Evolutionary conservation across 2,888 invertebrate species (phyloP).

Genomic region (Diarsia brunnea): DNA sequence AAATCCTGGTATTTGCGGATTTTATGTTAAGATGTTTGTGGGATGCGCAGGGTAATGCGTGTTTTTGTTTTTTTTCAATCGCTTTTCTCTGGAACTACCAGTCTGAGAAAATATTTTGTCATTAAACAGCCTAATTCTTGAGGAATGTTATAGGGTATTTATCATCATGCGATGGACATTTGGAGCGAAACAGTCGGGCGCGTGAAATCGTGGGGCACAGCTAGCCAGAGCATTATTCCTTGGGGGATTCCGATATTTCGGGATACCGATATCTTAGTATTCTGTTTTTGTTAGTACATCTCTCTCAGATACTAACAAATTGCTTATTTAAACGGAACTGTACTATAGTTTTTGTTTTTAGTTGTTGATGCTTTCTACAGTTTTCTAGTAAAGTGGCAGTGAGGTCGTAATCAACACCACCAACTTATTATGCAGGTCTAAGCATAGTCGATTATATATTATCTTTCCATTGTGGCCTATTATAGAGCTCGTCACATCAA

Average conservation of each 20-base stretch:
- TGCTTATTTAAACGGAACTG: background rate
- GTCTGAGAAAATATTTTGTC: background rate
- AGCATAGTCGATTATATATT: background rate
- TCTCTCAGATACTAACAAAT: background rate
- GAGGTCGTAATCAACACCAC: background rate
- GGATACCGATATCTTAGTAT: background rate
- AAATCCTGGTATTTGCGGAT: background rate
- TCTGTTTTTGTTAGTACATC: background rate
- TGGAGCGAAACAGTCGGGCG: background rate
- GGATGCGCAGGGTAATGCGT: background rate
- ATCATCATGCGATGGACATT: background rate
- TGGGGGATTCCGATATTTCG: background rate
- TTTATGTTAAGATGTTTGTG: too few relatives aligned
- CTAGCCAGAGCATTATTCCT: background rate
- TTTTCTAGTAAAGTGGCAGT: background rate
- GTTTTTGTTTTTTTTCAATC: background rate
- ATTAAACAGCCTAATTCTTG: background rate
- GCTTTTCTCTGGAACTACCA: background rate
- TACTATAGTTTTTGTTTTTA: background rate
- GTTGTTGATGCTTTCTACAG: background rate
- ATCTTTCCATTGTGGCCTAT: background rate
- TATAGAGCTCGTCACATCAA: background rate
- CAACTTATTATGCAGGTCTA: background rate
- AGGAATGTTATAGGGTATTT: background rate
- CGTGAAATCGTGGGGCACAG: background rate